Conservation (phyloP, 1,140 invertebrate species). For the Paraescarpia echinospica region DNA sequence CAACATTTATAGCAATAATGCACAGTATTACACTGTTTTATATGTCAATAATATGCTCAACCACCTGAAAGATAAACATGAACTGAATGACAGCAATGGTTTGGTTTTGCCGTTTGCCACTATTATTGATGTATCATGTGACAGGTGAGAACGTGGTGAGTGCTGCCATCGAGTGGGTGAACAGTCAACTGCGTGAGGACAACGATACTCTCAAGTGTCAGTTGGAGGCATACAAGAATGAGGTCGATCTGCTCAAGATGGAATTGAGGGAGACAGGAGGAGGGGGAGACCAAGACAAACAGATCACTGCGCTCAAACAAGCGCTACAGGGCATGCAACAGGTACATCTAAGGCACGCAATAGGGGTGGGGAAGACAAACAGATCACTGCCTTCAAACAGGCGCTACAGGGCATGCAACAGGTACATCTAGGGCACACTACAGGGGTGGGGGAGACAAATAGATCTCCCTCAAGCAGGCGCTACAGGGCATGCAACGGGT, state of each 20-base stretch:
- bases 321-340: conserved; percentile 79
- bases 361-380: conserved; percentile 71
- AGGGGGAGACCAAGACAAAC: conserved; percentile 70
- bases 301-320: conserved; percentile 74
- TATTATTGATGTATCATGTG: not conserved
- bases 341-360: conserved; percentile 43
- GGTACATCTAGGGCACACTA: conserved; percentile 43
- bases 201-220: conserved; percentile 90
- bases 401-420: conserved; percentile 79
- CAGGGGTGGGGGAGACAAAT: conserved; percentile 71
- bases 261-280: conserved; percentile 66
- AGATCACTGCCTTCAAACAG: conserved; percentile 74
- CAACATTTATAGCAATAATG: too few species aligned
- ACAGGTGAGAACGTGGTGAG: not conserved
- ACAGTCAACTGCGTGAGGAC: conserved; percentile 69
- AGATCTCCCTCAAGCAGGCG: conserved; percentile 75
- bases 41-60: too few species aligned
- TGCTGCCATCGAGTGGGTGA: not conserved
- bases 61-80: not conserved
- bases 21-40: too few species aligned
- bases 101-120: not conserved
- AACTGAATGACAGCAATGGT: not conserved
- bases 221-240: conserved; percentile 91
- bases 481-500: conserved; percentile 76
- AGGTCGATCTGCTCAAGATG: conserved; percentile 70